Base-by-base conservation (phyloP, 92 coral and sea anemone genomes). In the Bergia sp. region DNA sequence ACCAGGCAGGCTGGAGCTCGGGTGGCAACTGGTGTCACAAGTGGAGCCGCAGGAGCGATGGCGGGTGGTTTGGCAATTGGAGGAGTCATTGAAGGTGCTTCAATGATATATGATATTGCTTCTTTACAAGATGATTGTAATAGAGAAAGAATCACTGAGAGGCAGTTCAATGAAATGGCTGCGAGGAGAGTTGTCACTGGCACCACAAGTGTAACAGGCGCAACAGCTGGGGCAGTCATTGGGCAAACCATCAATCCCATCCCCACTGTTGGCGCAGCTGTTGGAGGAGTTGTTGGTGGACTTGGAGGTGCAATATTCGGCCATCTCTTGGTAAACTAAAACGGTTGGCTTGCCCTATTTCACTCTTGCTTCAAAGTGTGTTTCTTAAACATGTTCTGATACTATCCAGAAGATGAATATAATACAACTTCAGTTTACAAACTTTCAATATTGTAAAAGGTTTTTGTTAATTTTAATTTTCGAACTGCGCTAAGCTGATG, bases 171-270 rank as follows among this genome's bases (percentile, higher is more conserved):
- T 1, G 36, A 67, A 45, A 50, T 50, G 37, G n/a, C 16, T 67
- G 50, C 16, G 36, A 88, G 79, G 73, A n/a, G 88, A 85, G 38
- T 85, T 45, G 61, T 71, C 1, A 72, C 66, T 2, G 88, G 88
- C 69, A 43, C 10, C 58, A 73, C 82, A 0, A 86, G 20, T 57
- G 37, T 76, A 13, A 55, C 55, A 41, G 81, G 81, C 39, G 23
- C 39, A 12, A 4, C 71, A 8, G 41, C 66, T 37, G 90, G 90
- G 69, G 44, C 74, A 12, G 81, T 29, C 58, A 10, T 88, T 11
- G 81, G 80, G 45, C 90, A 81, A 88, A 42, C 21, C 50, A 10
- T 80, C 20, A 80, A 79, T 47, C 90, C 90, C 41, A 36, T 88
- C 45, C 90, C 90, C 80, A 0, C 38, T 2, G 81, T 50, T 16